A percentile compares a stretch with the other conserved stretches of the same genome.
These are phyloP conservation scores for Oreochromis aureus DNA, from an alignment of 2,113 vertebrate genomes.

Conservation along the genomic window DNA sequence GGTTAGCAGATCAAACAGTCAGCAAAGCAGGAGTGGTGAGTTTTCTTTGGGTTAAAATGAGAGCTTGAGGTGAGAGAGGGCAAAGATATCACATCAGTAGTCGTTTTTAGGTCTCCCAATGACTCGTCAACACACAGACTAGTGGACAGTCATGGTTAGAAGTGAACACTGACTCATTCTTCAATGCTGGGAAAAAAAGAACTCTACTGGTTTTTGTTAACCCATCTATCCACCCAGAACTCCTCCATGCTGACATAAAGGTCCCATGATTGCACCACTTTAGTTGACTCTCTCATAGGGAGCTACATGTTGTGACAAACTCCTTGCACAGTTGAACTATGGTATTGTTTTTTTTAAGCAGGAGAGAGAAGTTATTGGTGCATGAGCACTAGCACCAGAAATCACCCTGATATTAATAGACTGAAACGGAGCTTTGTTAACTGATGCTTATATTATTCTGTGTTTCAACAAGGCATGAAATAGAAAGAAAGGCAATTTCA, in stretches of 20 bases:
- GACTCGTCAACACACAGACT: neutral
- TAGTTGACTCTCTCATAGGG: neutral
- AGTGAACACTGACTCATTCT: neutral
- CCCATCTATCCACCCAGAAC: neutral
- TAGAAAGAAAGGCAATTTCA: neutral
- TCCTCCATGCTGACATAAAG: neutral
- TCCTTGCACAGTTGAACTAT: neutral
- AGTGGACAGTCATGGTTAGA: neutral
- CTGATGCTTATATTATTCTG: neutral
- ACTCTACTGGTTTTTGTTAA: neutral
- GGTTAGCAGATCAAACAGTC: neutral
- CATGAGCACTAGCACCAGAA: neutral
- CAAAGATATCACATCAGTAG: neutral
- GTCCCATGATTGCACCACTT: neutral
- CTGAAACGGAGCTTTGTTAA: neutral
- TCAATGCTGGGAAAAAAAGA: neutral
- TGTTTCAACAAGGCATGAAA: neutral
- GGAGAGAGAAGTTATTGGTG: neutral
- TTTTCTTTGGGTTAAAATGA: neutral
- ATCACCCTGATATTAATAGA: neutral
- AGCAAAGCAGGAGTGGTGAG: neutral
- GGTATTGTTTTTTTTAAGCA: neutral
- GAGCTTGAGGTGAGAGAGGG: neutral
- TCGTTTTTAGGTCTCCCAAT: neutral
- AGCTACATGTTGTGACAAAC: neutral